phyloP scores from a whole-genome alignment of 2,888 invertebrate species.

The Agrochola circellaris region DNA sequence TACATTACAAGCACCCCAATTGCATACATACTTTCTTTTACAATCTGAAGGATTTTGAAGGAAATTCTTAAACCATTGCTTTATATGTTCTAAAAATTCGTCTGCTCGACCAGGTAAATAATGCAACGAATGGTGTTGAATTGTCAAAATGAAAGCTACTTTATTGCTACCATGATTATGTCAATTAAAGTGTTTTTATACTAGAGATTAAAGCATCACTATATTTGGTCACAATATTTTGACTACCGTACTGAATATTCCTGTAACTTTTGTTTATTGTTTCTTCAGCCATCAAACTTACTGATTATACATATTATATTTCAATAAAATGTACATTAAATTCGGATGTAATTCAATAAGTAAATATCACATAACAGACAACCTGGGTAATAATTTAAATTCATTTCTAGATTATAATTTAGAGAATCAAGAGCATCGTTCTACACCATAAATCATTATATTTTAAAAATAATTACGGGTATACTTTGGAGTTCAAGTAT shows the following conservation, averaged over 20 bases:
- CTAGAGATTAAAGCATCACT: background rate
- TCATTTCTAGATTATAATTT: background rate
- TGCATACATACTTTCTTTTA: background rate
- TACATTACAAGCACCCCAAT: background rate
- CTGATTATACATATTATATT: background rate
- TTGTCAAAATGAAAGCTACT: background rate
- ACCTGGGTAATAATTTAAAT: background rate
- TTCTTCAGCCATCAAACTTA: no score
- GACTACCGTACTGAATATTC: no score
- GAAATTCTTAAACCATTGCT: background rate
- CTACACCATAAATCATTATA: background rate
- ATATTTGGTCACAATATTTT: background rate
- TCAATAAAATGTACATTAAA: background rate
- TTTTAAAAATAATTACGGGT: background rate
- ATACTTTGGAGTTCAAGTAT: constrained; percentile 21
- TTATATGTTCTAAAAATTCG: background rate
- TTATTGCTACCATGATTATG: background rate
- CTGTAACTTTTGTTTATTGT: background rate
- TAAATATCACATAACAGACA: no score
- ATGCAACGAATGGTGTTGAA: background rate
- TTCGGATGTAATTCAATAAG: no score
- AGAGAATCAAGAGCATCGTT: background rate
- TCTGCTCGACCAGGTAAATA: background rate
- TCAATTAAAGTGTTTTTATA: background rate
- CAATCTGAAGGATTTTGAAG: background rate